Conservation (phyloP, 2,797 vertebrate species). For the Iguana delicatissima region DNA sequence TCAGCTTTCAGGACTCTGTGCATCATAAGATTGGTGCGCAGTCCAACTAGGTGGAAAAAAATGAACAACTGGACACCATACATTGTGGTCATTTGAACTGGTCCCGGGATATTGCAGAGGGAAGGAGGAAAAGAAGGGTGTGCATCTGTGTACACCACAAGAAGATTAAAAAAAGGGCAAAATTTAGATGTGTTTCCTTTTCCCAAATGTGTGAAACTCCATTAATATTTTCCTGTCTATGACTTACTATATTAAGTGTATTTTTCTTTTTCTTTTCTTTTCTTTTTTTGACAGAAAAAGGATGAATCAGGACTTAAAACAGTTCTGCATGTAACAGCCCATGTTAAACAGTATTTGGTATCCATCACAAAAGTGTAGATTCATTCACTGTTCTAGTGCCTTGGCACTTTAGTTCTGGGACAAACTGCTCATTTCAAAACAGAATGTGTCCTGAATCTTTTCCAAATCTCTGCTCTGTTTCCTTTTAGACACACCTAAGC, state of each 20-base stretch:
- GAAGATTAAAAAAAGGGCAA: conserved; percentile 51
- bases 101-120: background rate
- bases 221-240: conserved; percentile 58
- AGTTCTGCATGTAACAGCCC: conserved; percentile 31
- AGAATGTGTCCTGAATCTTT: conserved; percentile 51
- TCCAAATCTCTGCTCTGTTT: conserved; percentile 72
- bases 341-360: conserved; percentile 57
- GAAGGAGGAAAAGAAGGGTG: background rate
- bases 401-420: conserved; percentile 48
- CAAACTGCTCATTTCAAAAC: conserved; percentile 43
- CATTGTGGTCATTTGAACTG: background rate
- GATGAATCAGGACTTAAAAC: conserved; percentile 46
- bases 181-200: conserved; percentile 28
- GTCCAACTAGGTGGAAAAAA: background rate
- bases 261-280: conserved; percentile 52
- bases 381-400: conserved; percentile 55
- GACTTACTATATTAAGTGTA: conserved; percentile 36
- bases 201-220: conserved; percentile 49
- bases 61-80: background rate
- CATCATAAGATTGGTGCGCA: background rate
- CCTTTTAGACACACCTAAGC: conserved; percentile 88
- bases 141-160: conserved; percentile 1
- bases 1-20: background rate
- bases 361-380: conserved; percentile 51
- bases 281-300: conserved; percentile 23